These are phyloP conservation scores for Drosophila formosana DNA, from an alignment of 2,888 invertebrate genomes.

Conservation along the genomic window DNA sequence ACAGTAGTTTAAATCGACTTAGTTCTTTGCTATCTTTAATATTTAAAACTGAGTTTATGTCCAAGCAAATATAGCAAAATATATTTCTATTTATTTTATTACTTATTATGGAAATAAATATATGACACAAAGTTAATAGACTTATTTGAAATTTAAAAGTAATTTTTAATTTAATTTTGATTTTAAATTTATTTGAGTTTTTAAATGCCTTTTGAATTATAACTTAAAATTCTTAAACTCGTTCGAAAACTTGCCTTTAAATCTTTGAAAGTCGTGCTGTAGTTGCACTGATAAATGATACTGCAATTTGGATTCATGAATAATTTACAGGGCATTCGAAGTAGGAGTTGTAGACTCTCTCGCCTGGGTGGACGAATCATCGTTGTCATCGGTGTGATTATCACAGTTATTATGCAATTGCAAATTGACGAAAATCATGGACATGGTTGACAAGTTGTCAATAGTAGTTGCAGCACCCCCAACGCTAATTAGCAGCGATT, in stretches of 20 bases:
- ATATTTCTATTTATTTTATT: too few relatives aligned
- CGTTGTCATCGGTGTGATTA: constrained; percentile 62
- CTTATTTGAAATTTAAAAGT: too few relatives aligned
- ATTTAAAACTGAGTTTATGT: too few relatives aligned
- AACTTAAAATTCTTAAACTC: background rate
- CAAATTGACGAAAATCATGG: constrained; percentile 38
- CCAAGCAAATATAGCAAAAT: too few relatives aligned
- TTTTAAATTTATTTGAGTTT: too few relatives aligned
- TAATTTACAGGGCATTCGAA: constrained; percentile 29
- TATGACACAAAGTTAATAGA: too few relatives aligned
- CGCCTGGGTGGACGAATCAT: constrained; percentile 34
- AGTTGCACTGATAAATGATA: constrained; percentile 1
- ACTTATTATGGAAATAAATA: too few relatives aligned
- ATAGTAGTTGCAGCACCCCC: constrained; percentile 48
- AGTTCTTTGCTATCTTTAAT: too few relatives aligned
- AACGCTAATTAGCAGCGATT: constrained; percentile 76
- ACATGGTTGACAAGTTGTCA: constrained; percentile 69
- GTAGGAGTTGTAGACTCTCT: constrained; percentile 3
- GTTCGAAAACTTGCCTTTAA: background rate
- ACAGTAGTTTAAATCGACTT: too few relatives aligned
- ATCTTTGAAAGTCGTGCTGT: background rate
- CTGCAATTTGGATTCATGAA: constrained; percentile 27
- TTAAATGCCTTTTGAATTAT: background rate
- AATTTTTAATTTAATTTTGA: too few relatives aligned
- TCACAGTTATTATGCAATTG: constrained; percentile 59